Conservation (phyloP, 2,113 vertebrate species). For the Solea senegalensis region DNA sequence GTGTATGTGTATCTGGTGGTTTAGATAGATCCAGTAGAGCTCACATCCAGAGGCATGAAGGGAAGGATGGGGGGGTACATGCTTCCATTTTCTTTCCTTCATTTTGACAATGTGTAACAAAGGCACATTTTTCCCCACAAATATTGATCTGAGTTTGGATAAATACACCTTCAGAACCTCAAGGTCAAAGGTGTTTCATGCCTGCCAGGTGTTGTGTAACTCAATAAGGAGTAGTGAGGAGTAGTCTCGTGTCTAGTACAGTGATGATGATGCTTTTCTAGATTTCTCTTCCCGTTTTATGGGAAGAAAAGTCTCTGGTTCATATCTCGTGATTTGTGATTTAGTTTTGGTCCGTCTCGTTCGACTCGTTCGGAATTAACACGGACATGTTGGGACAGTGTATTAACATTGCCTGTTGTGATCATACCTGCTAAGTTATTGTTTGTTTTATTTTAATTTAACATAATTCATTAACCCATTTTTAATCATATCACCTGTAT, state of each 20-base stretch:
- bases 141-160: constrained; percentile 4
- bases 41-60: constrained; percentile 56
- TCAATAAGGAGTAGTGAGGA: neutral
- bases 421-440: constrained; percentile 36
- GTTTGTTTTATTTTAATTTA: constrained; percentile 49
- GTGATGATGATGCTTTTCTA: constrained; percentile 6
- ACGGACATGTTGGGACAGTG: constrained; percentile 23
- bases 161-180: neutral
- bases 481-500: constrained; percentile 85
- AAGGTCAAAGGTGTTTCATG: constrained; percentile 34
- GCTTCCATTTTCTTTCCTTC: constrained; percentile 3
- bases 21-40: constrained; percentile 33
- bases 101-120: neutral
- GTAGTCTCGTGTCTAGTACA: neutral
- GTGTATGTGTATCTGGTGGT: constrained; percentile 44
- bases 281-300: neutral
- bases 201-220: constrained; percentile 27
- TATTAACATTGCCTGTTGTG: constrained; percentile 68
- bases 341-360: constrained; percentile 2
- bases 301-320: neutral
- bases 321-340: neutral
- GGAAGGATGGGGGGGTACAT: neutral
- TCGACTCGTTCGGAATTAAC: constrained; percentile 45
- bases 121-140: constrained; percentile 7
- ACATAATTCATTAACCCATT: constrained; percentile 82